Evolutionary conservation across 2,888 invertebrate species (phyloP).

Genomic region (Eupithecia subumbrata): DNA sequence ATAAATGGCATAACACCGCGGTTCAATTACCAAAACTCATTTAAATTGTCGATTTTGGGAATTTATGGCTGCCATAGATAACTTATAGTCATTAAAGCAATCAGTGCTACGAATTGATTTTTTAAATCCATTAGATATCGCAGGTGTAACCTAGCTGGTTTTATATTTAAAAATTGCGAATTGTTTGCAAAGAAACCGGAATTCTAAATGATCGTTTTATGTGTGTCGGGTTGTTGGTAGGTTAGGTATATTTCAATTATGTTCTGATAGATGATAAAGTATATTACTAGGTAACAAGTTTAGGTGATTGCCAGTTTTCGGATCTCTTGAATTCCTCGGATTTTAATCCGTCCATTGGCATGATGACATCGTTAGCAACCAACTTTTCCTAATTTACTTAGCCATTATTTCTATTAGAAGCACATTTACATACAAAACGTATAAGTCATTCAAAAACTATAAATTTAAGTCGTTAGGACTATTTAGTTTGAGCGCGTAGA

Average conservation of each 20-base stretch:
- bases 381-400: neutral
- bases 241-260: no score
- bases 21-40: slow-evolving; percentile 62
- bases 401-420: slow-evolving; percentile 41
- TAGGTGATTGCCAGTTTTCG: neutral
- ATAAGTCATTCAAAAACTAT: slow-evolving; percentile 22
- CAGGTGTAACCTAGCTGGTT: slow-evolving; percentile 65
- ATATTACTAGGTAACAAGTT: neutral
- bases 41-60: slow-evolving; percentile 51
- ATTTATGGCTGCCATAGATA: slow-evolving; percentile 32
- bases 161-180: slow-evolving; percentile 20
- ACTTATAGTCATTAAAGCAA: slow-evolving; percentile 59
- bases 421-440: slow-evolving; percentile 42
- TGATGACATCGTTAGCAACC: neutral
- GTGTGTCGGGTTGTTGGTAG: neutral
- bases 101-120: slow-evolving; percentile 61
- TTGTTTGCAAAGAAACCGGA: neutral
- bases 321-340: neutral
- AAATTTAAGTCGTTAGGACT: slow-evolving; percentile 51
- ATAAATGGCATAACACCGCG: slow-evolving; percentile 54
- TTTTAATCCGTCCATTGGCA: neutral
- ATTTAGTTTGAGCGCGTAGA: slow-evolving; percentile 46
- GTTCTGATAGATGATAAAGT: no score
- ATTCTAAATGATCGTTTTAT: neutral
- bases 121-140: slow-evolving; percentile 52